Conservation (phyloP, 2,113 vertebrate genomes). For the Jacana jacana region DNA sequence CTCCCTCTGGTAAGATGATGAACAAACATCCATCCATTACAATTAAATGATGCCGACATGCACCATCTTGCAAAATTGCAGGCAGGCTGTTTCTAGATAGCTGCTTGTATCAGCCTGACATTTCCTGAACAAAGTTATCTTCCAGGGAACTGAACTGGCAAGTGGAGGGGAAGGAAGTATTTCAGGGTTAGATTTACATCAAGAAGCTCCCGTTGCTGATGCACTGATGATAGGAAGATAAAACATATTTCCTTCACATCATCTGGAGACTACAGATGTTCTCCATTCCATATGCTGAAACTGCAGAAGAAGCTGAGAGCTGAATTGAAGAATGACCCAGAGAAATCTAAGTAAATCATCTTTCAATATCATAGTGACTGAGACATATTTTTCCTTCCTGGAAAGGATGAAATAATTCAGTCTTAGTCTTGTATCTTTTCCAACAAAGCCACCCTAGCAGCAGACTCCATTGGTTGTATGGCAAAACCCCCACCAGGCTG, state of each 20-base stretch:
- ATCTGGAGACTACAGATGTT: conserved; percentile 37
- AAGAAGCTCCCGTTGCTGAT: conserved; percentile 50
- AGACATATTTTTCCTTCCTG: background rate
- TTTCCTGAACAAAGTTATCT: conserved; percentile 48
- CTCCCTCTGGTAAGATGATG: background rate
- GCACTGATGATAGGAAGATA: conserved; percentile 49
- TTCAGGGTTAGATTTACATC: conserved; percentile 52
- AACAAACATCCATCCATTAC: background rate
- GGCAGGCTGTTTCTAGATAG: background rate
- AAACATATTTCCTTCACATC: conserved; percentile 10
- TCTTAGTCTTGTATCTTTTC: background rate
- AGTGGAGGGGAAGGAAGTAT: conserved; percentile 34
- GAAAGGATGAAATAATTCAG: background rate
- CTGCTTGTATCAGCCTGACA: conserved; percentile 31
- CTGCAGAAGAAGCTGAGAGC: background rate
- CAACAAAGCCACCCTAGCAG: background rate
- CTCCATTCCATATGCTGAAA: background rate
- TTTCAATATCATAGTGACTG: background rate
- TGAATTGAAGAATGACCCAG: background rate
- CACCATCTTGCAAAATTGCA: background rate
- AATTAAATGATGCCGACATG: background rate
- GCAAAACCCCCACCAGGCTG: background rate
- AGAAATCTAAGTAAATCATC: conserved; percentile 9
- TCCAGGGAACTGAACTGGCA: conserved; percentile 22
- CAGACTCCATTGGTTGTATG: background rate